Percentiles rank a stretch among this genome's conserved stretches.
Evolutionary conservation across 2,113 vertebrate genomes (phyloP).

Genomic region (Lepus timidus): DNA sequence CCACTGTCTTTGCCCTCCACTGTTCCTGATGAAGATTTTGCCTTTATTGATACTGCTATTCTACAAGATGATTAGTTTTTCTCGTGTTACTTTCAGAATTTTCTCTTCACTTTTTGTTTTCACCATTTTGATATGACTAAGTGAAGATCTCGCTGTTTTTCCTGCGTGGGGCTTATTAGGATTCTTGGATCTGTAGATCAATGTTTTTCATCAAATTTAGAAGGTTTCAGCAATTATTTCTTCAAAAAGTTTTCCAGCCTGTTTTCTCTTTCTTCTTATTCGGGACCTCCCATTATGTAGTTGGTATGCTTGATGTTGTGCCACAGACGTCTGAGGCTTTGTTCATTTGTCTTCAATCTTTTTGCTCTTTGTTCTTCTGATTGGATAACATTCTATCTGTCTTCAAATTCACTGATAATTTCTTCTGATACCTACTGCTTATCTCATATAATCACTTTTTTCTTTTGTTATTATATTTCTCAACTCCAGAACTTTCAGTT

Average conservation of each 20-base stretch:
- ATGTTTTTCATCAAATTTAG: constrained; percentile 39
- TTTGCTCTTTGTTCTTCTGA: constrained; percentile 26
- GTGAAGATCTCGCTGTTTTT: constrained; percentile 31
- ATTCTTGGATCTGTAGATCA: constrained; percentile 18
- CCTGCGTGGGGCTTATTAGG: not conserved
- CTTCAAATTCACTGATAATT: constrained; percentile 27
- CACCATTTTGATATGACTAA: constrained; percentile 13
- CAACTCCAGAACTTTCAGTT: constrained; percentile 50
- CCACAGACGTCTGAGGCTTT: not conserved
- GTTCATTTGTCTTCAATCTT: not conserved
- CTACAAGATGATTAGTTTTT: not conserved
- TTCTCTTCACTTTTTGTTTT: constrained; percentile 25
- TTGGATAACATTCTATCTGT: constrained; percentile 11
- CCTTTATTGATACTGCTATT: constrained; percentile 18
- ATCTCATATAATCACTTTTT: not conserved
- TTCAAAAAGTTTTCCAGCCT: not conserved
- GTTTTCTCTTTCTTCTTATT: not conserved
- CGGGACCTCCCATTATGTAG: not conserved
- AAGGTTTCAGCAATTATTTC: not conserved
- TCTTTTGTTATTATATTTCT: constrained; percentile 23
- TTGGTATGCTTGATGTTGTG: not conserved
- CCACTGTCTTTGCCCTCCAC: not conserved
- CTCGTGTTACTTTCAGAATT: constrained; percentile 21
- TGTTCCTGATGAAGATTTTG: constrained; percentile 5
- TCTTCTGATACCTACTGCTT: not conserved